Conservation (phyloP, 2,888 invertebrate species). For the Tetranychus truncatus region DNA sequence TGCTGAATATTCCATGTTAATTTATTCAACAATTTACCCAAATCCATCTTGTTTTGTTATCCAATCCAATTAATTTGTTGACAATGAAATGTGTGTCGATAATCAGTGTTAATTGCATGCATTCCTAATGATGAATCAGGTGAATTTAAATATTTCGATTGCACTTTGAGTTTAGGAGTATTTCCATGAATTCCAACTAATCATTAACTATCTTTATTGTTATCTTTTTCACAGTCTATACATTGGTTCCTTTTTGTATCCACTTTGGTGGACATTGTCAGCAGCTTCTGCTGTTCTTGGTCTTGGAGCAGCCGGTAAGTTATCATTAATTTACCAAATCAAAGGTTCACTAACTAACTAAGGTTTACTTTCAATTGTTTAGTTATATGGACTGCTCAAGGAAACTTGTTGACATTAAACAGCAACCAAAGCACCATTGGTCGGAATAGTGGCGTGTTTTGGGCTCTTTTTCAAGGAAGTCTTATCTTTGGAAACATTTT, state of each 20-base stretch:
- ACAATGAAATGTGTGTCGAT: too few relatives aligned
- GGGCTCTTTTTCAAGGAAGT: constrained; percentile 87
- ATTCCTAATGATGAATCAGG: too few relatives aligned
- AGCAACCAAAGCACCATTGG: constrained; percentile 70
- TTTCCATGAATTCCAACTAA: neutral
- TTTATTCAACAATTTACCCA: too few relatives aligned
- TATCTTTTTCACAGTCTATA: constrained; percentile 46
- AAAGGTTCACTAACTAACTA: neutral
- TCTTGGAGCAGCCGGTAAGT: constrained; percentile 55
- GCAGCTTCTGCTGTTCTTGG: constrained; percentile 66
- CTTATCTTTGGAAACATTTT: constrained; percentile 87
- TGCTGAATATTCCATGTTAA: too few relatives aligned
- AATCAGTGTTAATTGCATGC: too few relatives aligned
- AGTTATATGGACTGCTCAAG: constrained; percentile 87
- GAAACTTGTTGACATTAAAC: constrained; percentile 71
- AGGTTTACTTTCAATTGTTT: constrained; percentile 21
- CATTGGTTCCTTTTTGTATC: constrained; percentile 67
- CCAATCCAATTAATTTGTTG: too few relatives aligned
- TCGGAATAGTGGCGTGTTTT: constrained; percentile 84
- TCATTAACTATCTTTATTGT: neutral
- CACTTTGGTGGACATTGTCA: constrained; percentile 64
- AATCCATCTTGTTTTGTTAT: too few relatives aligned
- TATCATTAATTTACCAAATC: neutral
- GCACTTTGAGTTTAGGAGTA: too few relatives aligned
- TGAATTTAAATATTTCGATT: too few relatives aligned